phyloP scores from a whole-genome alignment of 2,797 vertebrate genomes.

The Arctocebus calabarensis region DNA sequence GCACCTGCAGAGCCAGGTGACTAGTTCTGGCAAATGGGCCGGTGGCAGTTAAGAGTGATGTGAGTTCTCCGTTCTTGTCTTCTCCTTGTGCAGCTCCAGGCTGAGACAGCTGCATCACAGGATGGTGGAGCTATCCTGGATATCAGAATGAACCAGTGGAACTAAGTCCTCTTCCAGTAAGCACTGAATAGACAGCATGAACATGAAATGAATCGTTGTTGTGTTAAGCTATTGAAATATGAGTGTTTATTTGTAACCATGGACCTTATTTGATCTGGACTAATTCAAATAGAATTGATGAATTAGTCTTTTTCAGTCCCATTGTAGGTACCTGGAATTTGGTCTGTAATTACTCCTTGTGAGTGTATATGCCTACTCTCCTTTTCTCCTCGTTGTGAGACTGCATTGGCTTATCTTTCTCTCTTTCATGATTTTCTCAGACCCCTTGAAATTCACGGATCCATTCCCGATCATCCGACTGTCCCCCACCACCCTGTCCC shows the following conservation, averaged over 20 bases:
- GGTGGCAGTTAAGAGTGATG: neutral
- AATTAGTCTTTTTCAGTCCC: neutral
- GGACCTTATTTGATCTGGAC: neutral
- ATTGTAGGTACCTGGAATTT: neutral
- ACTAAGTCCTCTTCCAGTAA: neutral
- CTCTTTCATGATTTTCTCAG: neutral
- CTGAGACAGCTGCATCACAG: neutral
- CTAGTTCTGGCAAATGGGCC: neutral
- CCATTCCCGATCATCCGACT: neutral
- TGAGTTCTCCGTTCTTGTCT: neutral
- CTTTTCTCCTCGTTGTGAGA: neutral
- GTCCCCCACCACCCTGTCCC: neutral
- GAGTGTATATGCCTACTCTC: neutral
- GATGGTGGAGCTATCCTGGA: neutral
- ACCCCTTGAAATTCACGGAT: neutral
- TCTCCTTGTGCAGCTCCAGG: neutral
- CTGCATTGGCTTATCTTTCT: neutral
- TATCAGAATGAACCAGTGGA: neutral
- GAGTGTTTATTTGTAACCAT: neutral
- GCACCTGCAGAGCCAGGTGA: neutral
- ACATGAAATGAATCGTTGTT: neutral
- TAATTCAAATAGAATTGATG: neutral
- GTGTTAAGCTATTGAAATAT: neutral
- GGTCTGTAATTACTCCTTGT: neutral
- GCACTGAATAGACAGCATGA: neutral